phyloP scores from a whole-genome alignment of 1,140 invertebrate genomes.

The Reticulitermes speratus region DNA sequence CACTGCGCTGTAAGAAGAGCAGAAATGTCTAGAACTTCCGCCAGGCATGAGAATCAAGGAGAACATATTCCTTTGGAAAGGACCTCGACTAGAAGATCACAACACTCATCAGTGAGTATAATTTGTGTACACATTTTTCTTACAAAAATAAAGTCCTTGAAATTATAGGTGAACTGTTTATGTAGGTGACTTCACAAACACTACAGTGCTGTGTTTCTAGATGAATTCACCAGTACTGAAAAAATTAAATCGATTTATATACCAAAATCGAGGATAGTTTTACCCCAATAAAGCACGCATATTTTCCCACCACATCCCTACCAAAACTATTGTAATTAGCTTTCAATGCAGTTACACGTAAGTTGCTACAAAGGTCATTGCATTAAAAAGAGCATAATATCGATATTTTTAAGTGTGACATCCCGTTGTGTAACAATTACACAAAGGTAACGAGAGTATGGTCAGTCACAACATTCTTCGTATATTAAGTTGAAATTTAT shows the following conservation, averaged over 20 bases:
- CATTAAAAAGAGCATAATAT: too few species aligned
- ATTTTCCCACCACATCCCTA: too few species aligned
- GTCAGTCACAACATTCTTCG: too few species aligned
- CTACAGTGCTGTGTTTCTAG: background rate
- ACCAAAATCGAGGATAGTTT: too few species aligned
- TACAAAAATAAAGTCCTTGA: background rate
- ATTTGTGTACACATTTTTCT: background rate
- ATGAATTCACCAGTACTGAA: background rate
- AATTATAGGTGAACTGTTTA: background rate
- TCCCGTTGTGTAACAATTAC: too few species aligned
- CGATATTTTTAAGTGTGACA: too few species aligned
- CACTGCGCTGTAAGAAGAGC: background rate
- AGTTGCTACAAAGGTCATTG: too few species aligned
- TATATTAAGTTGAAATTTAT: too few species aligned
- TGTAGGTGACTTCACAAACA: background rate
- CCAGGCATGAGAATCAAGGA: background rate
- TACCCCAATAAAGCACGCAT: too few species aligned
- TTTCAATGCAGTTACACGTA: too few species aligned
- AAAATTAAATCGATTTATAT: background rate
- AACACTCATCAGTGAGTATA: background rate
- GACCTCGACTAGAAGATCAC: background rate
- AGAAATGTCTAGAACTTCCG: background rate
- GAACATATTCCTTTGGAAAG: background rate
- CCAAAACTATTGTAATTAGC: too few species aligned
- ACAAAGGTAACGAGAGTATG: too few species aligned